Conservation (phyloP, 2,888 invertebrate species). For the Brachypterus glaber region DNA sequence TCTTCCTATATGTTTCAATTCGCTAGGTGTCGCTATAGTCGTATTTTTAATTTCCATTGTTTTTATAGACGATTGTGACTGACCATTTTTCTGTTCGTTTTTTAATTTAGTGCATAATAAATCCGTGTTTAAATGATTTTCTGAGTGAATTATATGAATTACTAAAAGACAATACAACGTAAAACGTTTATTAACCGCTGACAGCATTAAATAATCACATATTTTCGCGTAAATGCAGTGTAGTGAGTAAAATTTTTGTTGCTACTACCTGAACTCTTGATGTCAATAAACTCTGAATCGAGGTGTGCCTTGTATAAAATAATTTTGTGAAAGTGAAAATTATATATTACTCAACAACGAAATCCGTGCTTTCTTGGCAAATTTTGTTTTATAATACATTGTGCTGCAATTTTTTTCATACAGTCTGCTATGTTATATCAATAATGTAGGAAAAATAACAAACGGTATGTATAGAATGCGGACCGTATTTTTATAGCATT, state of each 20-base stretch:
- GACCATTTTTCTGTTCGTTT: constrained; percentile 25
- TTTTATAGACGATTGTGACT: constrained; percentile 30
- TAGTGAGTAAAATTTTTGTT: constrained; percentile 19
- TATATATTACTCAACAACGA: constrained; percentile 23
- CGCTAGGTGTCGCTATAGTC: constrained; percentile 24
- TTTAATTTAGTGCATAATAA: constrained; percentile 19
- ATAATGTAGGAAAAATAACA: constrained; percentile 12
- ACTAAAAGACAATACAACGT: not conserved
- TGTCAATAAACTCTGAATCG: constrained; percentile 40
- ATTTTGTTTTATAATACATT: too few relatives aligned
- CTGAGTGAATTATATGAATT: not conserved
- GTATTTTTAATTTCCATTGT: constrained; percentile 33
- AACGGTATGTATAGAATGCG: constrained; percentile 10
- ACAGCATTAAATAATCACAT: constrained; percentile 9
- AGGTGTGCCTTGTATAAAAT: constrained; percentile 40
- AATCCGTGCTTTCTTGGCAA: constrained; percentile 8
- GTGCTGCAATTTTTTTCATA: too few relatives aligned
- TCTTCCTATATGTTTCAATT: too few relatives aligned
- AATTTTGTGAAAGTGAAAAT: constrained; percentile 40
- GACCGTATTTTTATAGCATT: constrained; percentile 3
- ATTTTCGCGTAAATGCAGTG: constrained; percentile 16
- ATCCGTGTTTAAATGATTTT: constrained; percentile 16
- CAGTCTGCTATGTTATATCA: too few relatives aligned
- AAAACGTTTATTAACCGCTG: not conserved
- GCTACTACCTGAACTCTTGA: constrained; percentile 34